A percentile compares a stretch with the other conserved stretches of the same genome.
Conservation (phyloP, 30 jellyfish, hydroid and myxozoan genomes). For the Aurelia sp. region DNA sequence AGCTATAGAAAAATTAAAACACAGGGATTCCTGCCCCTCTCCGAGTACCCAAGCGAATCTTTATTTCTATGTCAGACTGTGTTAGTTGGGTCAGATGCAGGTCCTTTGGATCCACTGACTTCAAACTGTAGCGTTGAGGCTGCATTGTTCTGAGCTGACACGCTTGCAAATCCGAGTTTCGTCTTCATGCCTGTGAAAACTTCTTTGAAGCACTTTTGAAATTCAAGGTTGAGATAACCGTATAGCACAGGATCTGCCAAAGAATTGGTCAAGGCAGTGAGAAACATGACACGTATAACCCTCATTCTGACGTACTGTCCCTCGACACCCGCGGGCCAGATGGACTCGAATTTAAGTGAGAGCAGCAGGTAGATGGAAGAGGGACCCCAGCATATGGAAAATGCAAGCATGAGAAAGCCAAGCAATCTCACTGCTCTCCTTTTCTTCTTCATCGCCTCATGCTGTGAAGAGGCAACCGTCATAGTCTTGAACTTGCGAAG, state of each 20-base stretch:
- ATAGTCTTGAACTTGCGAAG: slow-evolving; percentile 31
- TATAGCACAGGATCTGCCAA: slow-evolving; percentile 64
- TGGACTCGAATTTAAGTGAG: slow-evolving; percentile 30
- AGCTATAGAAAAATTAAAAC: too few relatives aligned
- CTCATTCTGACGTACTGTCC: slow-evolving; percentile 56
- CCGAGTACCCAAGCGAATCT: too few relatives aligned
- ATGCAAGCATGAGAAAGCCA: slow-evolving; percentile 55
- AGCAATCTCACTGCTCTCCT: slow-evolving; percentile 27
- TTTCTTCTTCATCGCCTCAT: slow-evolving; percentile 5
- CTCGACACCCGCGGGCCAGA: slow-evolving; percentile 53
- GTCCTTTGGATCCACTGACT: too few relatives aligned
- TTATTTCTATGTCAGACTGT: too few relatives aligned
- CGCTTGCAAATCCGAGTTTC: too few relatives aligned
- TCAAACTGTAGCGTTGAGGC: too few relatives aligned
- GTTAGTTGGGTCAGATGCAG: too few relatives aligned
- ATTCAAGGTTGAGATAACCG: slow-evolving; percentile 50
- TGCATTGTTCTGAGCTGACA: too few relatives aligned
- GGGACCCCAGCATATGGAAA: slow-evolving; percentile 50
- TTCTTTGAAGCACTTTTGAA: slow-evolving; percentile 42
- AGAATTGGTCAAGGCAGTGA: slow-evolving; percentile 49
- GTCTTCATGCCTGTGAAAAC: neutral
- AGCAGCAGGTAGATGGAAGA: slow-evolving; percentile 30
- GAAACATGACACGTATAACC: slow-evolving; percentile 42
- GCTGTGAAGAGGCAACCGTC: slow-evolving; percentile 7
- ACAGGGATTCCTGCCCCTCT: too few relatives aligned